Evolutionary conservation across 2,113 vertebrate species (phyloP).

Genomic region (Neotoma lepida): DNA sequence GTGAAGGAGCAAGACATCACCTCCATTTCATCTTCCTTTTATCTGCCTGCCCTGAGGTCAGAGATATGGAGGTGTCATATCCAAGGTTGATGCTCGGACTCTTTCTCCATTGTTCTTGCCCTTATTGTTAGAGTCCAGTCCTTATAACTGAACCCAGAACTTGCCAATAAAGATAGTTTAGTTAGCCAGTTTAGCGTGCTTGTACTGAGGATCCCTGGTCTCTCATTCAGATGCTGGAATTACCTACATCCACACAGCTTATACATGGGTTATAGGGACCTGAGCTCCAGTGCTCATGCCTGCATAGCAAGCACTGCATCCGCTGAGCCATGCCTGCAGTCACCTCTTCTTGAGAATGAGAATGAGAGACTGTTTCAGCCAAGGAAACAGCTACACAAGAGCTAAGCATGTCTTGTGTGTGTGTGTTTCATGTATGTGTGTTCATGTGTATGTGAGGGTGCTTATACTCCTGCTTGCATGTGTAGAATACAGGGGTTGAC

Average conservation of each 20-base stretch:
- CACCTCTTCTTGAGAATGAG: neutral
- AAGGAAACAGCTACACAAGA: neutral
- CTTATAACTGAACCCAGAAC: neutral
- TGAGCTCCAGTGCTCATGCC: neutral
- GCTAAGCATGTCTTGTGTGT: neutral
- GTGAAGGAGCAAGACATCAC: neutral
- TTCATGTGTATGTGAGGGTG: neutral
- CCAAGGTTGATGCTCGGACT: neutral
- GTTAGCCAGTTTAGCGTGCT: neutral
- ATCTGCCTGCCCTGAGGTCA: neutral
- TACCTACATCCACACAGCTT: no score
- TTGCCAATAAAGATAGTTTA: neutral
- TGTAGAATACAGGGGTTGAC: neutral
- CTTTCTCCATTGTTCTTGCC: neutral
- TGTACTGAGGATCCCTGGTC: neutral
- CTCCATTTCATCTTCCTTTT: neutral
- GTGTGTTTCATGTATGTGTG: neutral
- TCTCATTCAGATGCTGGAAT: neutral
- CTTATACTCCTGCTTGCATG: neutral
- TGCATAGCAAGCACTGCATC: neutral
- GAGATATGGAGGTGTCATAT: no score
- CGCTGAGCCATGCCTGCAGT: neutral
- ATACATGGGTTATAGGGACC: neutral
- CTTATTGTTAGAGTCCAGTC: neutral
- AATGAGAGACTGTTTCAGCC: no score